Evolutionary conservation across 2,797 vertebrate species (phyloP), one percentile per base, ranked within the genome.

Genomic region (Streptopelia turtur): DNA sequence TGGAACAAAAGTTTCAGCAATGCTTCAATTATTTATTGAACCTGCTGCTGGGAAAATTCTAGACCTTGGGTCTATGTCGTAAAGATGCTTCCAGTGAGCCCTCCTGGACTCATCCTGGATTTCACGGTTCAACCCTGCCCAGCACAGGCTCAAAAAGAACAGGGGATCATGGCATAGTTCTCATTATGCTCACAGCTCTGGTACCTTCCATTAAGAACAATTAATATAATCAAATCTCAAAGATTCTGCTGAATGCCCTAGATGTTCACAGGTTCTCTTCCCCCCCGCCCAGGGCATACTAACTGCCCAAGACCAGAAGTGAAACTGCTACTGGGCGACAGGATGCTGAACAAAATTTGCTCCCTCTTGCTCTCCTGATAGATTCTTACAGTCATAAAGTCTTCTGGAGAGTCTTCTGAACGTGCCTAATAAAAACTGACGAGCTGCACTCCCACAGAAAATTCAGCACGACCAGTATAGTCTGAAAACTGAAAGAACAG

Each of bases 21-120:
- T 57, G 60, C 83, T 89, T 95, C 93, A 87, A 91, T 88, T 95
- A 90, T 96, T 95, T 89, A 97, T 71, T 56, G 68, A 79, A 64
- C 28, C 37, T 60, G 75, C 79, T 87, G 55, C 92, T 65, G 79
- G 50, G 79, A 96, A 95, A 93, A 94, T 94, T 94, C 89, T 85
- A 94, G 81, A 85, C 41, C 71, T 52, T 59, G 33, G 30, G n/a
- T 79, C 52, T 79, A 6, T 33, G 72, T 69, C 77, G 75, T 60
- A 81, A 91, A 91, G 85, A 83, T 82, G 72, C 28, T 94, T 66
- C 66, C 35, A 61, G 43, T 10, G 30, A 92, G 28, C 16, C 35
- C 49, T 68, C 30, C 70, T 69, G 39, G 64, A 28, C 37, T 1
- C 1, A 63, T 18, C 63, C 74, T 43, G 37, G 43, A 80, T 74